Evolutionary conservation across 2,888 invertebrate species (phyloP), one percentile per base, ranked within the genome.

Genomic region (Eupithecia vulgata): DNA sequence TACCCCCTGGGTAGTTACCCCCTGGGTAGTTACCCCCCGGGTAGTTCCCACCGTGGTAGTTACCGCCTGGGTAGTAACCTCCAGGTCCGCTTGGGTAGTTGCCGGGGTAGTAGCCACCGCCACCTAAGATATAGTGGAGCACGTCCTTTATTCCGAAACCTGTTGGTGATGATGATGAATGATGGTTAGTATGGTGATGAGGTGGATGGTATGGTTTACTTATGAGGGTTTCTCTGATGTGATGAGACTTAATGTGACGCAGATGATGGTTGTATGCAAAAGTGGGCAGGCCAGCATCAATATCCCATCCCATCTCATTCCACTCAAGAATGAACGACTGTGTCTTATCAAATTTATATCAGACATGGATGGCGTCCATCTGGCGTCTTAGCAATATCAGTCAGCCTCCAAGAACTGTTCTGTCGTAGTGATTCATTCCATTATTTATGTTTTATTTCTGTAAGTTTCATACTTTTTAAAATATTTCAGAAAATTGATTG

Each of bases 61-160:
- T 90, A 79, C 87, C 87, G 71, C 81, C 79, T 8, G 79, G 82
- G 70, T 85, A 84, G 70, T 81, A 75, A 40, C 40, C 40, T 8
- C 30, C 76, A 67, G 81, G 79, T 52, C 81, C 79, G 4, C 81
- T 79, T 10, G 79, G 82, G 71, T 85, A 84, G 70, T 82, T 75
- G 7, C 48, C 48, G 7, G 30, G 81, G 45, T 75, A 84, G 70
- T 85, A 82, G 5, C 90, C 90, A 79, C 87, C 87, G 71, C 86
- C 89, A 84, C 93, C 94, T 93, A 94, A 81, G 82, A 94, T 91
- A 92, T 90, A 92, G 85, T 92, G 87, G 89, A 92, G 90, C 85
- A 94, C 85, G 83, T 94, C 93, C 88, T 88, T 92, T 88, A 94
- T 85, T 85, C 90, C 89, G 87, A 93, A 91, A 89, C 94, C 94